A percentile compares a stretch with the other conserved stretches of the same genome.
Conservation (phyloP, 2,888 invertebrate species). For the Eurytoma adleriae region DNA sequence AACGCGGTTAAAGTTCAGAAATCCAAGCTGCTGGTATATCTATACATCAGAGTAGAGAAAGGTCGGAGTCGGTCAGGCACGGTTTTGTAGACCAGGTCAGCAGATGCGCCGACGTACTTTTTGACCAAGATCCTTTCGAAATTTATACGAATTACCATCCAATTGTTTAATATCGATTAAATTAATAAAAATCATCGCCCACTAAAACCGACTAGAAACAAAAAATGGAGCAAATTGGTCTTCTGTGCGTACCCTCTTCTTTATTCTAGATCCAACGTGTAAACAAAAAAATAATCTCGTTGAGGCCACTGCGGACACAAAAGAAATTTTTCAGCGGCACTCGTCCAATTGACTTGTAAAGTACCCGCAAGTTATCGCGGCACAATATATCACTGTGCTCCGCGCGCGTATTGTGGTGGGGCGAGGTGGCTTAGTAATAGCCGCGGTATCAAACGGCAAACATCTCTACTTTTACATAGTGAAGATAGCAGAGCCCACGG, state of each 20-base stretch:
- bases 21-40: neutral
- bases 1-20: neutral
- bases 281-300: too few relatives aligned
- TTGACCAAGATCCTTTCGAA: too few relatives aligned
- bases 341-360: constrained; percentile 38
- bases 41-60: constrained; percentile 2
- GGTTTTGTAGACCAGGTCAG: neutral
- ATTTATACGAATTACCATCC: too few relatives aligned
- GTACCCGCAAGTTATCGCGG: constrained; percentile 24
- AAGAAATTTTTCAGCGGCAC: neutral
- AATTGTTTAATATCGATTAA: too few relatives aligned
- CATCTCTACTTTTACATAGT: constrained; percentile 32
- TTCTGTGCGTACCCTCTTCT: too few relatives aligned
- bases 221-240: too few relatives aligned
- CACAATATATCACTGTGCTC: constrained; percentile 31
- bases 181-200: too few relatives aligned
- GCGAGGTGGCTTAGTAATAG: constrained; percentile 28
- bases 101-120: too few relatives aligned
- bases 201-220: too few relatives aligned
- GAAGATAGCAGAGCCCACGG: constrained; percentile 13
- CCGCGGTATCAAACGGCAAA: constrained; percentile 47
- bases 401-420: neutral
- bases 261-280: too few relatives aligned
- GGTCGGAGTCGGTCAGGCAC: neutral
- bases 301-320: neutral